Conservation (phyloP, 2,888 invertebrate species). For the Cinara cedri region DNA sequence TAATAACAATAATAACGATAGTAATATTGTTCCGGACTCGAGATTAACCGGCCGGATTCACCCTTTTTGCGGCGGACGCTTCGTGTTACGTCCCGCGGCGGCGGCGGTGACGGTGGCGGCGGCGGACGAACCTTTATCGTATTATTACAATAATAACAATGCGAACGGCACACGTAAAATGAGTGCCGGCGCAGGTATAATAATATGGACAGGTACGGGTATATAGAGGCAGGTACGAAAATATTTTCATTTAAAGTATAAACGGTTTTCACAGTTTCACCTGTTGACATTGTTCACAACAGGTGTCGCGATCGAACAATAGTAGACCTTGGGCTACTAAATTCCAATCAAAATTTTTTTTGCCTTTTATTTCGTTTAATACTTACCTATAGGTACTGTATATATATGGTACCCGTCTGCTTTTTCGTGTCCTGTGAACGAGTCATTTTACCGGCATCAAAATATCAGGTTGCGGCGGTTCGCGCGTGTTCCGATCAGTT, state of each 20-base stretch:
- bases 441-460: too few relatives aligned
- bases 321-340: conserved; percentile 53
- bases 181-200: not conserved
- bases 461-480: too few relatives aligned
- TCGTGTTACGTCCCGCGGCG: too few relatives aligned
- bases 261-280: conserved; percentile 54
- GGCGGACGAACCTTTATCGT: conserved; percentile 22
- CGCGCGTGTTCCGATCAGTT: too few relatives aligned
- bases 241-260: conserved; percentile 28
- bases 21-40: too few relatives aligned
- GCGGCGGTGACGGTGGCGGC: too few relatives aligned
- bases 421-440: too few relatives aligned
- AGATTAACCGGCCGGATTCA: too few relatives aligned
- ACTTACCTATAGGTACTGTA: too few relatives aligned
- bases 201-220: not conserved
- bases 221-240: not conserved
- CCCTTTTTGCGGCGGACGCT: not conserved
- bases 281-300: conserved; percentile 56
- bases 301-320: conserved; percentile 56
- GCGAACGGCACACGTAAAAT: conserved; percentile 4
- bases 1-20: too few relatives aligned
- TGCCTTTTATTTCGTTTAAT: not conserved
- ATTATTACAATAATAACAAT: too few relatives aligned
- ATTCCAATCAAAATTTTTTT: conserved; percentile 50
- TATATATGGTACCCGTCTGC: not conserved